phyloP scores from a whole-genome alignment of 1,140 invertebrate species.

The Aphaenogaster rudis region DNA sequence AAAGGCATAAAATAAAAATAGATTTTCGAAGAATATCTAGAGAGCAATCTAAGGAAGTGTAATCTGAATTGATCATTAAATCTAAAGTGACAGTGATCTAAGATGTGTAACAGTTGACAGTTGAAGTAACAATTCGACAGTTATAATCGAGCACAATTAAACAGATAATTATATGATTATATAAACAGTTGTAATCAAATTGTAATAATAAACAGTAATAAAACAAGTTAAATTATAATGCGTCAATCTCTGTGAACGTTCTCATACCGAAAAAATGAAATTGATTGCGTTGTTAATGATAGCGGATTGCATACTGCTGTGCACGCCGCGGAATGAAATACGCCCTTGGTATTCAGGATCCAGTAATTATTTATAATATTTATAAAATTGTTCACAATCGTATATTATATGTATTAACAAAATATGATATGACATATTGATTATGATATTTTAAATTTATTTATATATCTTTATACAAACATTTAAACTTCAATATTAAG shows the following conservation, averaged over 20 bases:
- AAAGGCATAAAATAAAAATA: neutral
- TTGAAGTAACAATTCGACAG: slow-evolving; percentile 2
- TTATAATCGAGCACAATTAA: slow-evolving; percentile 6
- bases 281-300: slow-evolving; percentile 60
- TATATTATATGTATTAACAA: slow-evolving; percentile 20
- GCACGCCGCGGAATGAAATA: slow-evolving; percentile 58
- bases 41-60: neutral
- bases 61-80: neutral
- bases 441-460: slow-evolving; percentile 38
- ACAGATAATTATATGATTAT: slow-evolving; percentile 6
- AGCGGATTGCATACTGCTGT: slow-evolving; percentile 29
- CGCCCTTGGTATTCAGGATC: slow-evolving; percentile 70
- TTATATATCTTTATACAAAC: slow-evolving; percentile 39
- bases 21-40: neutral
- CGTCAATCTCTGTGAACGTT: neutral
- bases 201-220: neutral
- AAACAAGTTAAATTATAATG: slow-evolving; percentile 25
- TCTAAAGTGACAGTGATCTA: slow-evolving; percentile 13
- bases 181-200: neutral
- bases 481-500: neutral
- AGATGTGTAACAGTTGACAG: neutral
- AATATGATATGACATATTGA: slow-evolving; percentile 1
- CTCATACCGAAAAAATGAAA: slow-evolving; percentile 41
- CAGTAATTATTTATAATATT: slow-evolving; percentile 71
- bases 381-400: neutral